Base-by-base conservation (phyloP, 2,797 vertebrate genomes). In the Echeneis naucrates region DNA sequence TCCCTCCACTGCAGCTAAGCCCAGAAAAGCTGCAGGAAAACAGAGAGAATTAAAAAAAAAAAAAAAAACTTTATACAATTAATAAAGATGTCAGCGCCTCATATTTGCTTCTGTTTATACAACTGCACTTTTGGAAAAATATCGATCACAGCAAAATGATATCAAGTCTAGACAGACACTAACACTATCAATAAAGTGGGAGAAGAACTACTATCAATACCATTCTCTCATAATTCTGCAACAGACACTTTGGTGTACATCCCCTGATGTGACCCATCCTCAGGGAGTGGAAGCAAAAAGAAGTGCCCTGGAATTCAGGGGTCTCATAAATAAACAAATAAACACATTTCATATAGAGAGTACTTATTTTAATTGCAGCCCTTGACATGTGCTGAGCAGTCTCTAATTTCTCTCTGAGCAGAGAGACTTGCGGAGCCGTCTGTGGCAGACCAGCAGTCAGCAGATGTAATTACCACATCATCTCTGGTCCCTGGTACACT, bases 381-480 rank as follows among this genome's bases (percentile, higher is more conserved):
- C 79, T 85, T 81, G 82, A 91, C 84, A 84, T 87, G 81, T 78
- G 84, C 87, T 86, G 84, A 86, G 84, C 81, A 90, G 85, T 85
- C 90, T 93, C 87, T 93, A 89, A 93, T 94, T 92, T 92, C 80
- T 91, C 86, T 75, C 70, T 11, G 57, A 87, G 90, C 79, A 78
- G 54, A 87, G 85, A 92, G 89, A 89, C 88, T 91, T 64, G 78
- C 80, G 84, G 91, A 93, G 90, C 84, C 86, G 89, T 92, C 89
- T 92, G 92, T 62, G 92, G 91, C 86, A 73, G 83, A 89, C 85
- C 89, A 89, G 87, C 83, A 84, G 87, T 92, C 88, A 76, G 89
- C 88, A 94, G 90, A 92, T 93, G 89, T 92, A 93, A 93, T 92
- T 92, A 92, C 88, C 86, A 90, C 87, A 92, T 92, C 91, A 90